phyloP scores from a whole-genome alignment of 2,888 invertebrate genomes.

The Rhagium mordax region DNA sequence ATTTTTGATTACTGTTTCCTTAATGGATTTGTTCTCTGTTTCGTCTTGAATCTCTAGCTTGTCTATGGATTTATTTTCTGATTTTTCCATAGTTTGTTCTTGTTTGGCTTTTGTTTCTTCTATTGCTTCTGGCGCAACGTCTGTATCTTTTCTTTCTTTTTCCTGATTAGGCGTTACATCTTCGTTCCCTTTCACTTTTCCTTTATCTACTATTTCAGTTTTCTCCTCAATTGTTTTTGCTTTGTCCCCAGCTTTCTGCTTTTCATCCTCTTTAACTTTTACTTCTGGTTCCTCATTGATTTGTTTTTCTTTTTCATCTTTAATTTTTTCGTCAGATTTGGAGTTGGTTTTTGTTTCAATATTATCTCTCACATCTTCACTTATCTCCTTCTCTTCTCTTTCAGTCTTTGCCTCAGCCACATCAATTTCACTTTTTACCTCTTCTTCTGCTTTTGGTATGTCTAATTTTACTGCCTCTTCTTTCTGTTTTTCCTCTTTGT shows the following conservation, averaged over 20 bases:
- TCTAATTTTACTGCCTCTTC: constrained; percentile 6
- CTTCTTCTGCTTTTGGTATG: constrained; percentile 39
- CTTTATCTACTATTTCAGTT: constrained; percentile 40
- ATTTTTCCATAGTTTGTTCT: background rate
- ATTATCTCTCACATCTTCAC: constrained; percentile 33
- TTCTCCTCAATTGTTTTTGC: constrained; percentile 27
- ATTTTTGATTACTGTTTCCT: constrained; percentile 39
- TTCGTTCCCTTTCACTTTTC: constrained; percentile 35
- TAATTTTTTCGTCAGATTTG: background rate
- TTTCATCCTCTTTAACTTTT: constrained; percentile 33
- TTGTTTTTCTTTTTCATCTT: constrained; percentile 27
- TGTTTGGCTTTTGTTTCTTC: background rate
- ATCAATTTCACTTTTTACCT: constrained; percentile 19
- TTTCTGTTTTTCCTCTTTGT: constrained; percentile 1
- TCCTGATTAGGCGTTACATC: no score
- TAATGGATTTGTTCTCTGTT: constrained; percentile 36
- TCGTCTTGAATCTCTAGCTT: background rate
- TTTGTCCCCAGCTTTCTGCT: constrained; percentile 42
- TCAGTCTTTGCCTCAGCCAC: constrained; percentile 1
- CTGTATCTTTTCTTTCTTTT: constrained; percentile 31
- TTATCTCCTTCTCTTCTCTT: background rate
- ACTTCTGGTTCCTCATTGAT: constrained; percentile 19
- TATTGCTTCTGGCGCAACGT: background rate
- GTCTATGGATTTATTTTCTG: no score
- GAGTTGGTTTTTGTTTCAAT: constrained; percentile 11